Percentiles rank a stretch among this genome's conserved stretches.
Evolutionary conservation across 2,888 invertebrate species (phyloP).

Genomic region (Serrognathus titanus): DNA sequence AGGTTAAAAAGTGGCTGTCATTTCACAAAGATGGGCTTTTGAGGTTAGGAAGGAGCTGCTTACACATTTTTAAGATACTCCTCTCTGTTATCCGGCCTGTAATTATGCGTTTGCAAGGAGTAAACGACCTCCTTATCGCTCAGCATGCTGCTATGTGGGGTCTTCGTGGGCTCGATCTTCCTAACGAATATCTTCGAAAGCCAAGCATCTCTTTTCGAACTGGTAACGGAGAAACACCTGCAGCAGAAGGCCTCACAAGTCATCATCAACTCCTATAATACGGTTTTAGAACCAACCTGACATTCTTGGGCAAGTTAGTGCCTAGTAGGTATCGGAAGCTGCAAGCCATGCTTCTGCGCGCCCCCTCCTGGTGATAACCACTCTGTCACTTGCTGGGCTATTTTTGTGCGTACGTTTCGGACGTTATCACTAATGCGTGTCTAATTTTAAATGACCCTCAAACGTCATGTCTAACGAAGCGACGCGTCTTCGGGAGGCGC

Average conservation of each 20-base stretch:
- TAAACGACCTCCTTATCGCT: conserved; percentile 96
- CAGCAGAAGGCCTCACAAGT: background rate
- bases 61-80: conserved; percentile 90
- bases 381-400: no score
- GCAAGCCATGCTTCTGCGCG: conserved; percentile 37
- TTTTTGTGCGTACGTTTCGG: no score
- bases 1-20: no score
- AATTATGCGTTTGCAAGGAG: conserved; percentile 92
- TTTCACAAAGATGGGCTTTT: no score
- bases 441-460: no score
- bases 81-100: conserved; percentile 83
- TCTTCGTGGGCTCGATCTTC: conserved; percentile 90
- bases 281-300: conserved; percentile 32
- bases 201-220: conserved; percentile 69
- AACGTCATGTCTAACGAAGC: no score
- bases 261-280: background rate
- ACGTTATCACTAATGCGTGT: no score
- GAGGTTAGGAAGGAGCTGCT: conserved; percentile 42
- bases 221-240: conserved; percentile 43
- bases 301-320: conserved; percentile 32
- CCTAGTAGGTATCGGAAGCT: conserved; percentile 35
- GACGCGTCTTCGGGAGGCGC: no score
- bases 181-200: conserved; percentile 84
- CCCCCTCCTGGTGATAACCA: background rate
- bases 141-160: conserved; percentile 94